A percentile compares a stretch with the other conserved stretches of the same genome.
Conservation (phyloP, 1,140 invertebrate species). For the Papilio polytes region DNA sequence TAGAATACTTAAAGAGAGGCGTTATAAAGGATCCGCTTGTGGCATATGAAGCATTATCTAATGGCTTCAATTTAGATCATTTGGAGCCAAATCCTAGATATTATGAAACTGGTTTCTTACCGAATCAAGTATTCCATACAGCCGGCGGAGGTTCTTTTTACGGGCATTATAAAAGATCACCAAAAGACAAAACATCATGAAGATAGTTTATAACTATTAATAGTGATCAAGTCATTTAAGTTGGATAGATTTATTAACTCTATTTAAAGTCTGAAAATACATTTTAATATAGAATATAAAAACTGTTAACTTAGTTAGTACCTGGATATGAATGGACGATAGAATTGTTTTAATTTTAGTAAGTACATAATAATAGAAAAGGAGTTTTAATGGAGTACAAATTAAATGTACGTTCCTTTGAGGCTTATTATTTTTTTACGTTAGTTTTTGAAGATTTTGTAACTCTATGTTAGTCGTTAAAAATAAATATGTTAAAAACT, state of each 20-base stretch:
- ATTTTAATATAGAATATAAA: constrained; percentile 6
- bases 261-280: constrained; percentile 35
- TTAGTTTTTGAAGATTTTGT: background rate
- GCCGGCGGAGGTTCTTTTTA: constrained; percentile 68
- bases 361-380: background rate
- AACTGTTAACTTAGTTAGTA: constrained; percentile 23
- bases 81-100: constrained; percentile 60
- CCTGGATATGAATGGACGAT: constrained; percentile 3
- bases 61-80: constrained; percentile 56
- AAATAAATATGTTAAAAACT: background rate
- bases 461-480: constrained; percentile 9
- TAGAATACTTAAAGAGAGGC: constrained; percentile 80
- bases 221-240: background rate
- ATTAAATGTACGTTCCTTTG: constrained; percentile 6
- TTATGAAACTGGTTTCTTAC: constrained; percentile 79
- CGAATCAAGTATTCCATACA: constrained; percentile 81
- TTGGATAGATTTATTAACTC: background rate
- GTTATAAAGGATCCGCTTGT: constrained; percentile 73
- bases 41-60: constrained; percentile 75
- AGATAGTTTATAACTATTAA: background rate
- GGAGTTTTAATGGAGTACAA: constrained; percentile 29
- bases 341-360: background rate
- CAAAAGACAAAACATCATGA: constrained; percentile 59
- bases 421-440: background rate
- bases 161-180: constrained; percentile 75